Percentiles rank a stretch among this genome's conserved stretches.
Conservation (phyloP, 2,888 invertebrate genomes). For the Strigamia crassipes region DNA sequence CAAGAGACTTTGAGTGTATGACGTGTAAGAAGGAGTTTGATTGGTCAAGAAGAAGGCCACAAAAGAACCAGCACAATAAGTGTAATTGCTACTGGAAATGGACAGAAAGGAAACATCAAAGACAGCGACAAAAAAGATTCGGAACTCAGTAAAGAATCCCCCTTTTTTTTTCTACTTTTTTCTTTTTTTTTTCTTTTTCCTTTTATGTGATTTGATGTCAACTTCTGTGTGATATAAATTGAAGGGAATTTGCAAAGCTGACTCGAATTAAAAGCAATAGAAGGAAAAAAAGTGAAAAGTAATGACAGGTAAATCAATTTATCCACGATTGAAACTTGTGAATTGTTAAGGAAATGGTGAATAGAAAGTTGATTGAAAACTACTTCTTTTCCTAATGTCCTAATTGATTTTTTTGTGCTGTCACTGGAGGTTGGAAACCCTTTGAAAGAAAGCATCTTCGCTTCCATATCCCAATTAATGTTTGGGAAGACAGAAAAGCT, state of each 20-base stretch:
- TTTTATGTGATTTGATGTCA: conserved; percentile 1
- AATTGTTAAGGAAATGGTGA: conserved; percentile 7
- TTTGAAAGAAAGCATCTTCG: conserved; percentile 27
- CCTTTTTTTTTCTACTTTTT: not conserved
- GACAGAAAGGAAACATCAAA: conserved; percentile 38
- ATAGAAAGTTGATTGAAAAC: conserved; percentile 25
- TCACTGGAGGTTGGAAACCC: conserved; percentile 25
- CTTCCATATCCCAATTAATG: conserved; percentile 40
- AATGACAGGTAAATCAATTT: conserved; percentile 14
- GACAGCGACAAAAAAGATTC: conserved; percentile 29
- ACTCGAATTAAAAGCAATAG: not conserved
- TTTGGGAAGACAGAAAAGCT: conserved; percentile 33
- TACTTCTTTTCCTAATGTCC: conserved; percentile 32
- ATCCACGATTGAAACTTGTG: not conserved
- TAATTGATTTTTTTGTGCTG: conserved; percentile 42
- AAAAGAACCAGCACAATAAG: conserved; percentile 42
- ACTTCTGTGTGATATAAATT: not conserved
- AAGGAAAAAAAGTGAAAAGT: not conserved
- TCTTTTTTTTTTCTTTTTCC: not conserved
- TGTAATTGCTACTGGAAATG: conserved; percentile 42
- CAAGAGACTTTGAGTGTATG: conserved; percentile 38
- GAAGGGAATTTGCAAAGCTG: conserved; percentile 6
- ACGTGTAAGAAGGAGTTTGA: conserved; percentile 37
- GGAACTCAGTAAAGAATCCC: not conserved
- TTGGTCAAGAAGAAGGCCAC: conserved; percentile 37